Percentiles rank a stretch among this genome's conserved stretches.
These are phyloP conservation scores for Plutella xylostella DNA, from an alignment of 2,888 invertebrate genomes.

Conservation along the genomic window DNA sequence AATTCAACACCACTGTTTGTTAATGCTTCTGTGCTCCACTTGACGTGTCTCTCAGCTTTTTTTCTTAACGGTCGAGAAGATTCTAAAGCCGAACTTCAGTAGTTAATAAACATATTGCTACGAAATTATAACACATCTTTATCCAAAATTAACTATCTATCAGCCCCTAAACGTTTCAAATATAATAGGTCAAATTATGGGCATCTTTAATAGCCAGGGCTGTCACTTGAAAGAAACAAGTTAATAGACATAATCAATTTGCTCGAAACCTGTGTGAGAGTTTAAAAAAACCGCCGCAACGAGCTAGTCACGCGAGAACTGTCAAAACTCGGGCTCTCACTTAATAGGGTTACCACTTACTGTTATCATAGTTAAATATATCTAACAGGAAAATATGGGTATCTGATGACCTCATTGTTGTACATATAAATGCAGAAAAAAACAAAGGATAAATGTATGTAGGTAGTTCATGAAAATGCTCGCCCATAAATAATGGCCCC, in stretches of 20 bases:
- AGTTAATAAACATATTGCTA: too few species aligned
- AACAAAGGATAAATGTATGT: not conserved
- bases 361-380: too few species aligned
- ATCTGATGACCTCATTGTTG: not conserved
- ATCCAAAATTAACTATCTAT: not conserved
- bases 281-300: conserved; percentile 34
- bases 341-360: conserved; percentile 12
- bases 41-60: too few species aligned
- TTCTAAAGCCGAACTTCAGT: too few species aligned
- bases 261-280: conserved; percentile 33
- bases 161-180: conserved; percentile 4
- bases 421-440: not conserved
- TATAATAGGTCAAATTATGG: conserved; percentile 21
- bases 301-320: conserved; percentile 47
- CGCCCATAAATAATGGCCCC: too few species aligned
- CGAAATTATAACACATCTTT: too few species aligned
- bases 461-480: too few species aligned
- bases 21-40: conserved; percentile 6
- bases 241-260: conserved; percentile 54
- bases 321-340: conserved; percentile 40
- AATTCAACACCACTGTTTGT: conserved; percentile 6
- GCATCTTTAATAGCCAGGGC: conserved; percentile 35
- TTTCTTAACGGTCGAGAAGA: too few species aligned
- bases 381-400: too few species aligned
- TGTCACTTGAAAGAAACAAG: conserved; percentile 44